These are phyloP conservation scores for Ariopsis seemanni DNA, from an alignment of 2,113 vertebrate genomes.

Conservation along the genomic window DNA sequence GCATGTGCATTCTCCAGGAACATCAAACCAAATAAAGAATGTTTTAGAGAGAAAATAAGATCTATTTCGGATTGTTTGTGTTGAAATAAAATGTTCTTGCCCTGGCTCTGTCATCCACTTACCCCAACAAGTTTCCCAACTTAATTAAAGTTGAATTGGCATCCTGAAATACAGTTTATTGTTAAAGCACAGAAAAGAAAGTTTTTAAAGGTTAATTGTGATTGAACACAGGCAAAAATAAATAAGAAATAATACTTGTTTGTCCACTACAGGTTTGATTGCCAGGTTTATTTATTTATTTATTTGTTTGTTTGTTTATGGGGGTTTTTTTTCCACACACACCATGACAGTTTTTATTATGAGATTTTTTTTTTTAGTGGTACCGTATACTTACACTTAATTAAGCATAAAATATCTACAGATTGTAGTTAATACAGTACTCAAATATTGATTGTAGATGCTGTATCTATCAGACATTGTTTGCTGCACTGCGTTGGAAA, in stretches of 20 bases:
- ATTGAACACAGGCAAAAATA: not conserved
- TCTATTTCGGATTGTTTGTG: not conserved
- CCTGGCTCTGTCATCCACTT: not conserved
- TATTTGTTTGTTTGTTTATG: not conserved
- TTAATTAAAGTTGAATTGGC: not conserved
- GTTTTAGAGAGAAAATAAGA: not conserved
- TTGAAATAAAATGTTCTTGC: not conserved
- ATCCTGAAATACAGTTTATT: not conserved
- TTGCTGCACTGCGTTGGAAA: not conserved
- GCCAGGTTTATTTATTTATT: not conserved
- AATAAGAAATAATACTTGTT: not conserved
- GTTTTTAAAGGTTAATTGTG: not conserved
- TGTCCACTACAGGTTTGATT: not conserved
- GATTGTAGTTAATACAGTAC: not conserved
- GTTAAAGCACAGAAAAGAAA: not conserved
- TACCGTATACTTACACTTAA: not conserved
- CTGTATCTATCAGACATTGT: not conserved
- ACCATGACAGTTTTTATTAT: not conserved
- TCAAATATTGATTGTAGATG: not conserved
- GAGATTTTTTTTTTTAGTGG: not conserved
- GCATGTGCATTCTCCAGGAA: conserved; percentile 1
- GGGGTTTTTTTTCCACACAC: no score
- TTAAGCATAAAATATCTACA: not conserved
- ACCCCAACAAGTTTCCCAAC: not conserved
- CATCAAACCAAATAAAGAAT: not conserved